phyloP scores from a whole-genome alignment of 2,797 vertebrate genomes.

The Simalia tracyae region DNA sequence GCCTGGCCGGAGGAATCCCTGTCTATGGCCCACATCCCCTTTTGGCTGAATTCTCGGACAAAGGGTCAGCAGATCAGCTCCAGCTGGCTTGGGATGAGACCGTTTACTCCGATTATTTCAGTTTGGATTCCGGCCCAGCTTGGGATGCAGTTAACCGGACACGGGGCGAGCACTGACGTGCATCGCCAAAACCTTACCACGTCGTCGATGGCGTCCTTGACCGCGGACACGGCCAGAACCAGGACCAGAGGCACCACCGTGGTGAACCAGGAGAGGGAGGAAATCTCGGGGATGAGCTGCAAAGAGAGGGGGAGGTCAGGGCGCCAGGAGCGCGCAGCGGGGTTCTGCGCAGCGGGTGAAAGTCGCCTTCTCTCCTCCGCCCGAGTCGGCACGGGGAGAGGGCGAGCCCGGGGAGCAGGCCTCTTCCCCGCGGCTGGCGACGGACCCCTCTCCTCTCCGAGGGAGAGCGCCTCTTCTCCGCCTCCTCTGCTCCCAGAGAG shows the following conservation, averaged over 20 bases:
- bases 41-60: neutral
- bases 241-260: constrained; percentile 86
- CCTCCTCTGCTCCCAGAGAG: neutral
- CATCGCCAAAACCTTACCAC: constrained; percentile 81
- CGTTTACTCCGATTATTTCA: neutral
- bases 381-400: no score
- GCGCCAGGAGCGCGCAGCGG: no score
- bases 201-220: constrained; percentile 90
- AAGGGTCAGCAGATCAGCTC: neutral
- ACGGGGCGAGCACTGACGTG: neutral
- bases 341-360: no score
- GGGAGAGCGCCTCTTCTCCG: neutral
- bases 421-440: no score
- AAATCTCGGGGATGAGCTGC: constrained; percentile 88
- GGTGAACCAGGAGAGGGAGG: constrained; percentile 92
- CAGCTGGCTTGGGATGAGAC: neutral
- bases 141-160: neutral
- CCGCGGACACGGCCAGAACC: constrained; percentile 85
- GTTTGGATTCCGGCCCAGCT: neutral
- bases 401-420: neutral
- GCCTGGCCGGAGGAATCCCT: neutral
- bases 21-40: neutral
- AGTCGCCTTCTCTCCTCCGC: no score
- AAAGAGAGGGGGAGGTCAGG: neutral
- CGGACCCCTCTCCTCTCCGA: no score